Evolutionary conservation across 2,888 invertebrate genomes (phyloP).

Genomic region (Ophion costatus): DNA sequence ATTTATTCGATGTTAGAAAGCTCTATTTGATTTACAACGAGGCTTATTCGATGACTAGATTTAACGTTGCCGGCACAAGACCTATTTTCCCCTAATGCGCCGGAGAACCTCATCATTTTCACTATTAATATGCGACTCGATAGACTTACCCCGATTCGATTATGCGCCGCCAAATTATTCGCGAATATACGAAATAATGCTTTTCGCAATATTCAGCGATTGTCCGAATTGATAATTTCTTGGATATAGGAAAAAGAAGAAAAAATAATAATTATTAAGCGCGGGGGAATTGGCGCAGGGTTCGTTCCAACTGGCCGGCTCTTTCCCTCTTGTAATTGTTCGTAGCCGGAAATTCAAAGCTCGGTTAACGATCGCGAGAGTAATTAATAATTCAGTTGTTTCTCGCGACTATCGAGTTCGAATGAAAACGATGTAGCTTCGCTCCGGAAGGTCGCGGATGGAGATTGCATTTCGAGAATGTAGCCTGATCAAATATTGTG

Average conservation of each 20-base stretch:
- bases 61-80: neutral
- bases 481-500: too few relatives aligned
- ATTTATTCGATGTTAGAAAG: constrained; percentile 16
- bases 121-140: neutral
- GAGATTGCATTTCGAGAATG: too few relatives aligned
- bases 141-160: neutral
- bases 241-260: neutral
- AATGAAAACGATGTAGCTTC: neutral
- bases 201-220: neutral
- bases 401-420: constrained; percentile 10
- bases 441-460: neutral
- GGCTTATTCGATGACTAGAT: constrained; percentile 1
- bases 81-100: neutral
- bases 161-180: neutral
- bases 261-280: constrained; percentile 17
- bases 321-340: constrained; percentile 1
- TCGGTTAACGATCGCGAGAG: constrained; percentile 12
- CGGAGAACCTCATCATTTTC: neutral
- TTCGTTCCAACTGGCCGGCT: neutral
- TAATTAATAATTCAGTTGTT: constrained; percentile 39
- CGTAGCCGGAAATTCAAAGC: neutral
- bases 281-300: neutral
- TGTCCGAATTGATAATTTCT: neutral
- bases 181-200: neutral
- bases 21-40: constrained; percentile 36